Evolutionary conservation across 1,140 invertebrate species (phyloP), one percentile per base, ranked within the genome.

Genomic region (Carposina sasakii): DNA sequence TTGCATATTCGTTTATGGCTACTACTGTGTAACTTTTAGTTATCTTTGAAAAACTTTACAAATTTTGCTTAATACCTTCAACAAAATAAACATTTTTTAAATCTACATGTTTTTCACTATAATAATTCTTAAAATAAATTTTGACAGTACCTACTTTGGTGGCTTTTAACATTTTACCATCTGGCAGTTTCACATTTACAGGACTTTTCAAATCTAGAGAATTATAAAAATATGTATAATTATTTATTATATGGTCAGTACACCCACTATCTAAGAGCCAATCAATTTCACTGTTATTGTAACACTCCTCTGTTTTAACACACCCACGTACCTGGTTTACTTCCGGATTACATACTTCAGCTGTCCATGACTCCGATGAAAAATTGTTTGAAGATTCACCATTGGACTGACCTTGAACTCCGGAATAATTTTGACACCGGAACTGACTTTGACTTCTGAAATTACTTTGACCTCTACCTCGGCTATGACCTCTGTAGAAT

Each of bases 171-270:
- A 48, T 46, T 60, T 42, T 60, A 4, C 46, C 54, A 55, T 57
- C 54, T 40, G 39, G 44, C 8, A 67, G 13, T 54, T 62, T 64
- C 5, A 67, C 63, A 63, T 75, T 36, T 6, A 62, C 40, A 20
- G 72, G 44, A 47, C 28, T 61, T 55, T 72, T 71, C 24, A 76
- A 68, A 47, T 55, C 48, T 47, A 59, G 33, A 46, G 1, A 74
- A 30, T 66, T 58, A 55, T 41, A 45, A 65, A 75, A 75, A 53
- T 58, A 76, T 31, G 26, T 48, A 52, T 78, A 70, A 55, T 53
- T 57, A 39, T 78, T 76, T 31, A 78, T 59, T 28, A 81, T 64
- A 46, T 81, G 71, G 36, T 76, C 71, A 0, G 73, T 76, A 57
- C 67, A 71, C 1, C 69, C 66, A 65, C 66, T 71, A 54, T 73